phyloP scores from a whole-genome alignment of 1,140 invertebrate species.

The Phymorhynchus buccinoides region DNA sequence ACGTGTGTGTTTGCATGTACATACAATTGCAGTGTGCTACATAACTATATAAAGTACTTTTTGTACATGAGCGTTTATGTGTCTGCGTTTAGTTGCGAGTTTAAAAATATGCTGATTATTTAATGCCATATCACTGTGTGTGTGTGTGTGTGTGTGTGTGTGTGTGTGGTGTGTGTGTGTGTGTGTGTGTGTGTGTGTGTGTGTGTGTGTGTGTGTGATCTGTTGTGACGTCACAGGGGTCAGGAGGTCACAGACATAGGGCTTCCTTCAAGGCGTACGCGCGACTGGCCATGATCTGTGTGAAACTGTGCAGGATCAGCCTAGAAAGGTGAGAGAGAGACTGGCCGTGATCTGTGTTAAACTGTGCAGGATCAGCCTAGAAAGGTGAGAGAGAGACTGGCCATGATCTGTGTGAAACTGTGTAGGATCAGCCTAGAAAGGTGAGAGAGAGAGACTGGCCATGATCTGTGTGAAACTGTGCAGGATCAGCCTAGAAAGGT shows the following conservation, averaged over 20 bases:
- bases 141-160: background rate
- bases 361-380: background rate
- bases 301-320: slow-evolving; percentile 48
- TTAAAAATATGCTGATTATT: background rate
- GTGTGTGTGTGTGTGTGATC: background rate
- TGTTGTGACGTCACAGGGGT: background rate
- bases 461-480: no score
- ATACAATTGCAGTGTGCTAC: no score
- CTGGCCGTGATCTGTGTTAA: background rate
- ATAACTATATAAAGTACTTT: no score
- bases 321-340: slow-evolving; percentile 47
- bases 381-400: background rate
- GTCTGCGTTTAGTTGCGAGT: background rate
- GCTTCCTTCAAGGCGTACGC: slow-evolving; percentile 41
- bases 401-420: background rate
- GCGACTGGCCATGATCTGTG: slow-evolving; percentile 49
- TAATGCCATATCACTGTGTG: background rate
- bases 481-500: no score
- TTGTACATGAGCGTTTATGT: background rate
- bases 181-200: background rate
- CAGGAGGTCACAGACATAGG: background rate
- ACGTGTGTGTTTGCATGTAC: background rate
- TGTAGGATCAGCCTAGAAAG: background rate
- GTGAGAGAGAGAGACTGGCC: no score
- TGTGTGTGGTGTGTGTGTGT: background rate